Evolutionary conservation across 2,113 vertebrate species (phyloP).

Genomic region (Holacanthus passer): DNA sequence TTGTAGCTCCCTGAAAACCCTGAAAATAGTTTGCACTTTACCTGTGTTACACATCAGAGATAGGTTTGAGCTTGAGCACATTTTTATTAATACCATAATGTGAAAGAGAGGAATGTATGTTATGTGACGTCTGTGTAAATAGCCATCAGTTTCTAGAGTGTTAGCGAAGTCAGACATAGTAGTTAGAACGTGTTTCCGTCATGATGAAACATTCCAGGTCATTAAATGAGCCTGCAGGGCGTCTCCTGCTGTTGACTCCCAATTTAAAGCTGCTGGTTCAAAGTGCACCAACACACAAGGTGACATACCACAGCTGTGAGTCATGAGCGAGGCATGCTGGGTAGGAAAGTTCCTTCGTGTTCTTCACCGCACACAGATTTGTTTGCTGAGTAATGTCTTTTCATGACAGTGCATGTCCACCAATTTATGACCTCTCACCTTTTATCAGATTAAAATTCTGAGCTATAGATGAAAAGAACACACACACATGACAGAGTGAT

Average conservation of each 20-base stretch:
- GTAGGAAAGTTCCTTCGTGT: slow-evolving; percentile 1
- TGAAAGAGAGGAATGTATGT: neutral
- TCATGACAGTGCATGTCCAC: slow-evolving; percentile 2
- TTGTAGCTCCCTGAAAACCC: too few species aligned
- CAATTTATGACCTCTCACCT: neutral
- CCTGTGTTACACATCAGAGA: too few species aligned
- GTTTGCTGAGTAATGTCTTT: slow-evolving; percentile 34
- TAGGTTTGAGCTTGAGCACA: neutral
- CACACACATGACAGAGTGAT: neutral
- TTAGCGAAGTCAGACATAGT: neutral
- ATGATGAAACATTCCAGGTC: slow-evolving; percentile 20
- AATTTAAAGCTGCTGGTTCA: slow-evolving; percentile 53
- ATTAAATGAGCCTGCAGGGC: slow-evolving; percentile 39
- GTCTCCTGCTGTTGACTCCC: slow-evolving; percentile 37
- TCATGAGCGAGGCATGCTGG: slow-evolving; percentile 46
- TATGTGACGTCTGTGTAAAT: neutral
- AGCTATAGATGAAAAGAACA: neutral
- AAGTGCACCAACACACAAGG: slow-evolving; percentile 48
- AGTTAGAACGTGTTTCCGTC: slow-evolving; percentile 2
- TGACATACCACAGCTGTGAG: slow-evolving; percentile 54
- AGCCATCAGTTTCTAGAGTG: neutral
- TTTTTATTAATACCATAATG: neutral
- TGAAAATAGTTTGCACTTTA: too few species aligned
- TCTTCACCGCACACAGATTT: neutral
- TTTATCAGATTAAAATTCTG: neutral